Percentiles rank a stretch among this genome's conserved stretches.
Conservation (phyloP, 1,140 invertebrate species). For the Drosophila nikananu region DNA sequence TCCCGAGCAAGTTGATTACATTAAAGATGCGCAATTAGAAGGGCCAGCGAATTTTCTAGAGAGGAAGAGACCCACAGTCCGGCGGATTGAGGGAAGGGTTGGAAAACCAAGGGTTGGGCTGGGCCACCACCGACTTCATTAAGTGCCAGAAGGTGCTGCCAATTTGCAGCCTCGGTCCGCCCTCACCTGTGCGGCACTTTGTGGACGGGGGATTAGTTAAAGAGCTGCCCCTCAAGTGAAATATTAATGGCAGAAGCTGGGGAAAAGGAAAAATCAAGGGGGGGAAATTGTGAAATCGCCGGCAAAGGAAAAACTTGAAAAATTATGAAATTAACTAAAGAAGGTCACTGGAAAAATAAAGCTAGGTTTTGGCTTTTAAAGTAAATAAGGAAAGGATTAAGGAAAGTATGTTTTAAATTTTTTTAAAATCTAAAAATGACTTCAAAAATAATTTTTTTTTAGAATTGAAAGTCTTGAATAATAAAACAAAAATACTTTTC, state of each 20-base stretch:
- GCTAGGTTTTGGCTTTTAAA: no score
- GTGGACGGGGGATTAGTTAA: conserved; percentile 21
- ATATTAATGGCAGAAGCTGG: conserved; percentile 42
- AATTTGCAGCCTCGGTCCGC: conserved; percentile 24
- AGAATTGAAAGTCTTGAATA: no score
- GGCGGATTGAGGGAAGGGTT: conserved; percentile 38
- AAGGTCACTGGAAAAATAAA: not conserved
- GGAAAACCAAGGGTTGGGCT: not conserved
- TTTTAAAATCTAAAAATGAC: no score
- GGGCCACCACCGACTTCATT: conserved; percentile 40
- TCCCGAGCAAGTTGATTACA: conserved; percentile 61
- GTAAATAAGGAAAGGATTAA: no score
- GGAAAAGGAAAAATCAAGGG: not conserved
- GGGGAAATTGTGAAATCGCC: not conserved
- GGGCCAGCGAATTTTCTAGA: conserved; percentile 14
- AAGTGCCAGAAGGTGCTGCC: conserved; percentile 64
- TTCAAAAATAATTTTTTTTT: no score
- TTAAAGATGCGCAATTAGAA: conserved; percentile 76
- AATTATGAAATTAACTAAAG: not conserved
- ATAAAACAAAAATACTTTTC: no score
- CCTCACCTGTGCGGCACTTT: conserved; percentile 1
- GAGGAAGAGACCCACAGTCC: not conserved
- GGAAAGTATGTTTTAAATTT: no score
- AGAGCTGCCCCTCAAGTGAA: conserved; percentile 43
- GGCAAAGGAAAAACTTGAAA: not conserved